These are phyloP conservation scores for Aythya baeri DNA, from an alignment of 2,113 vertebrate species.

Conservation along the genomic window DNA sequence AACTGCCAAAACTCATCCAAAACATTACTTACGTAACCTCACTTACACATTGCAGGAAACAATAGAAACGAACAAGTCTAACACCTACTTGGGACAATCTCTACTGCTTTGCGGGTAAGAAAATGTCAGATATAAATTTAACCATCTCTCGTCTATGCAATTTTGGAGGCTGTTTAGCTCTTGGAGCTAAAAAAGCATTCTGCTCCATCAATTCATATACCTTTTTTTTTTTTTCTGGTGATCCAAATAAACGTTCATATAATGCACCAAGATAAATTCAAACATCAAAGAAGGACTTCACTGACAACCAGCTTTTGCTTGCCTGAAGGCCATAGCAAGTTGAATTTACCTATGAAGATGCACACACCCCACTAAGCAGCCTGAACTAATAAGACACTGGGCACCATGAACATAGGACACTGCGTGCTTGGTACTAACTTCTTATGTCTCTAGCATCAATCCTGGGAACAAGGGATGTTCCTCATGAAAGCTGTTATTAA, in stretches of 20 bases:
- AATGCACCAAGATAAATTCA: neutral
- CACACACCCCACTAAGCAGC: neutral
- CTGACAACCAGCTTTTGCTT: no score
- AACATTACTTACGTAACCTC: neutral
- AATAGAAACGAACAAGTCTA: neutral
- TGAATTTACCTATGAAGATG: neutral
- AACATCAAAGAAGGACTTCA: neutral
- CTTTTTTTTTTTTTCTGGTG: neutral
- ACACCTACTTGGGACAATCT: neutral
- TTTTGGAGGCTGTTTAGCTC: neutral
- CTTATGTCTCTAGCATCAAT: rapidly evolving
- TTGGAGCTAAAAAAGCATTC: no score
- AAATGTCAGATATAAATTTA: neutral
- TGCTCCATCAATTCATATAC: no score
- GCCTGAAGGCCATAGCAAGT: rapidly evolving
- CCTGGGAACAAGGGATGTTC: no score
- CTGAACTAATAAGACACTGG: rapidly evolving
- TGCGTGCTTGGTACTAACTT: rapidly evolving
- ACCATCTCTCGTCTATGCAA: no score
- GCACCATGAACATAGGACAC: no score
- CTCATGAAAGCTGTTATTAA: rapidly evolving
- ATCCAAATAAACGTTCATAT: neutral
- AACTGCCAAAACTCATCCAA: neutral
- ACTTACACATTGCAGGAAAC: neutral
- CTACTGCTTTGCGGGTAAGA: neutral